These are phyloP conservation scores for Albula glossodonta DNA, from an alignment of 2,113 vertebrate genomes.

Conservation along the genomic window DNA sequence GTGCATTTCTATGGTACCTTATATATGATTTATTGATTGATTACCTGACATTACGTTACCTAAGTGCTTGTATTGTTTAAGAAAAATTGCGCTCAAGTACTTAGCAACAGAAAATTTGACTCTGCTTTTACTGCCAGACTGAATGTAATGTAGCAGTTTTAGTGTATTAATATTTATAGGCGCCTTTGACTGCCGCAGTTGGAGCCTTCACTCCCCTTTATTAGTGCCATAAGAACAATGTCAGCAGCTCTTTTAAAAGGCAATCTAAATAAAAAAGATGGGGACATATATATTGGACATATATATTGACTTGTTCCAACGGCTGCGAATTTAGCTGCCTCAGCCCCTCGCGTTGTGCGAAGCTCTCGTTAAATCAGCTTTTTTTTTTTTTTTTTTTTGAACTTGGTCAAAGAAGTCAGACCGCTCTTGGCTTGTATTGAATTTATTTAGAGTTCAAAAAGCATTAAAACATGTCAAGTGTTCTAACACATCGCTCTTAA, in stretches of 20 bases:
- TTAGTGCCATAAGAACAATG: conserved; percentile 69
- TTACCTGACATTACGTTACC: not conserved
- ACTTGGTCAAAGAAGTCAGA: conserved; percentile 17
- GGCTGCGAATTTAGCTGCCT: conserved; percentile 25
- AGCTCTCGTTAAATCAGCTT: conserved; percentile 26
- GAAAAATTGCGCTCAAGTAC: conserved; percentile 27
- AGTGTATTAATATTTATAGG: conserved; percentile 66
- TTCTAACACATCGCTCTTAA: conserved; percentile 15
- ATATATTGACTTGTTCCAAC: conserved; percentile 22
- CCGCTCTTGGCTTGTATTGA: not conserved
- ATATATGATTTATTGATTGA: conserved; percentile 9
- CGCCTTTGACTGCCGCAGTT: conserved; percentile 54
- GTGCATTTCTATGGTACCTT: not conserved
- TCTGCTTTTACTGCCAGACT: conserved; percentile 20
- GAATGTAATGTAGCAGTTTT: conserved; percentile 24
- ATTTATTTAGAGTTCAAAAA: not conserved
- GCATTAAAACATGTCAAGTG: conserved; percentile 1
- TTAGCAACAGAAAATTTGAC: conserved; percentile 22
- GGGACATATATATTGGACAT: conserved; percentile 18
- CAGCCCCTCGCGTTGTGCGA: conserved; percentile 21
- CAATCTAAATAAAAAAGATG: conserved; percentile 45
- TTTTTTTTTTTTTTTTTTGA: not conserved
- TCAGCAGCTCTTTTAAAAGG: conserved; percentile 59
- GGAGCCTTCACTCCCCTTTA: conserved; percentile 56
- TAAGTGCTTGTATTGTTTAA: conserved; percentile 21